phyloP scores from a whole-genome alignment of 2,888 invertebrate genomes.

The Axea sp. region DNA sequence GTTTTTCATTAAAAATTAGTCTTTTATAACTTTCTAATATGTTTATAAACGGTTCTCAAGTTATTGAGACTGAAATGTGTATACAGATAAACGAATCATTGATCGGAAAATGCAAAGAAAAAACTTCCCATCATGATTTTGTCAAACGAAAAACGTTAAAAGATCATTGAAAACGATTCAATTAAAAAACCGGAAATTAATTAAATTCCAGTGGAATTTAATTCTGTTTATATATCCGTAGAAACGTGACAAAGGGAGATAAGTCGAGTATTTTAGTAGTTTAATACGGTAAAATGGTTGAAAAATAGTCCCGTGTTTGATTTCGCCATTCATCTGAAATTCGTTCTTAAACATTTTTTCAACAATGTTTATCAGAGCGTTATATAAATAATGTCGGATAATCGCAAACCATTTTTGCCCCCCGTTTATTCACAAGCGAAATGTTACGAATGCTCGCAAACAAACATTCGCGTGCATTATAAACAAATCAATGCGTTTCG shows the following conservation, averaged over 20 bases:
- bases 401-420: too few relatives aligned
- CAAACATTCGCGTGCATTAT: too few relatives aligned
- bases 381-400: too few relatives aligned
- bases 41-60: background rate
- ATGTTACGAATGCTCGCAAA: too few relatives aligned
- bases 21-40: background rate
- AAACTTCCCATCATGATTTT: constrained; percentile 1
- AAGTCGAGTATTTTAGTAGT: constrained; percentile 9
- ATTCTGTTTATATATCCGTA: constrained; percentile 25
- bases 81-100: constrained; percentile 5
- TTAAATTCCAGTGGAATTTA: constrained; percentile 22
- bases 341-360: background rate
- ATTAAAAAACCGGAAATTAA: constrained; percentile 39
- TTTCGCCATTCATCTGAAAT: background rate
- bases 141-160: constrained; percentile 11
- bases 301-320: background rate
- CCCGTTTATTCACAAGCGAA: too few relatives aligned
- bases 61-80: constrained; percentile 2
- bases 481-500: too few relatives aligned
- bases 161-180: constrained; percentile 37
- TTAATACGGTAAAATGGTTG: constrained; percentile 5
- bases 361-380: too few relatives aligned
- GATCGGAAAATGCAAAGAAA: background rate
- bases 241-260: constrained; percentile 15
- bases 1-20: background rate